Evolutionary conservation across 92 coral and sea anemone genomes (phyloP).

Genomic region (Parazoanthus darwini): DNA sequence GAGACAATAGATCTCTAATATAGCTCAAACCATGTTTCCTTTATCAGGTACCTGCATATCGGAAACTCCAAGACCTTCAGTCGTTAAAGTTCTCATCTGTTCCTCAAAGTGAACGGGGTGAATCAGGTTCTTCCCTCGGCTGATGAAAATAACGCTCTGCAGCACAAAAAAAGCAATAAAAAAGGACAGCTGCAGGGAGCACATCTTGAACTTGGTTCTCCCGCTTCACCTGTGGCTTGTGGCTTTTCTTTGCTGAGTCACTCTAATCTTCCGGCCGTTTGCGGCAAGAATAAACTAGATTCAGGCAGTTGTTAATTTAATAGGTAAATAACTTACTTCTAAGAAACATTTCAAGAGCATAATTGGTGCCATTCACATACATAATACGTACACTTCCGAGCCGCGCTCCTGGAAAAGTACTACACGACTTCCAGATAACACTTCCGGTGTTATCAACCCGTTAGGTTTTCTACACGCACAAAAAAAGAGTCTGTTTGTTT

Average conservation of each 20-base stretch:
- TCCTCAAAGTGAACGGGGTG: constrained; percentile 18
- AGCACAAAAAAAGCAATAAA: not conserved
- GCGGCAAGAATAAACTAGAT: not conserved
- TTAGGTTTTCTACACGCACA: too few species aligned
- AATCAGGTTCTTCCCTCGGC: not conserved
- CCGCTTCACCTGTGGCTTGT: not conserved
- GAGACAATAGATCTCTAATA: not conserved
- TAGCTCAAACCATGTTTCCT: not conserved
- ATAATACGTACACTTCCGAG: not conserved
- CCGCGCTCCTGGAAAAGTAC: not conserved
- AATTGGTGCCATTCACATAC: not conserved
- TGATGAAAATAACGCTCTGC: not conserved
- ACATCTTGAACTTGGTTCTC: not conserved
- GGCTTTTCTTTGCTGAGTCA: not conserved
- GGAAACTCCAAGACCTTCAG: constrained; percentile 50
- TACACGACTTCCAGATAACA: not conserved
- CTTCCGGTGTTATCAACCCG: not conserved
- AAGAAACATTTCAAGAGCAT: too few species aligned
- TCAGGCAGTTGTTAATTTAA: not conserved
- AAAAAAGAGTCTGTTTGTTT: not conserved
- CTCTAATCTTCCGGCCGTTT: not conserved
- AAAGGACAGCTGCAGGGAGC: not conserved
- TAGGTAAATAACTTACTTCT: too few species aligned
- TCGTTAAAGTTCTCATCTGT: constrained; percentile 7
- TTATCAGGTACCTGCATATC: constrained; percentile 17